A percentile compares a stretch with the other conserved stretches of the same genome.
Conservation (phyloP, 2,797 vertebrate species). For the Lacerta viridis region DNA sequence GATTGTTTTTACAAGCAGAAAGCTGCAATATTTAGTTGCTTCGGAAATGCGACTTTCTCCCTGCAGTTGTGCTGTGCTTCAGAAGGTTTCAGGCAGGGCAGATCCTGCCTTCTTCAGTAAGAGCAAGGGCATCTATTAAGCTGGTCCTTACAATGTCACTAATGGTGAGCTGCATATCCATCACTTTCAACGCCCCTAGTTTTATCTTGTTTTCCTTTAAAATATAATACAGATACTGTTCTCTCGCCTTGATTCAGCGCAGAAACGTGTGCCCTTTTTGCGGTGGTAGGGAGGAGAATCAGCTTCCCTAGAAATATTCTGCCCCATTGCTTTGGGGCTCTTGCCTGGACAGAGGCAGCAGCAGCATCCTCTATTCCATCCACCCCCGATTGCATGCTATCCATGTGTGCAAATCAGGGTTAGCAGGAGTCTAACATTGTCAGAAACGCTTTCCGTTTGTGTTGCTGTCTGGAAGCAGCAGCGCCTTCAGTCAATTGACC, state of each 20-base stretch:
- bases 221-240: background rate
- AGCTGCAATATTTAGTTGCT: background rate
- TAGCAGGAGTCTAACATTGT: background rate
- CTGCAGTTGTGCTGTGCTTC: background rate
- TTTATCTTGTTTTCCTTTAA: background rate
- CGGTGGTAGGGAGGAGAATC: too few relatives aligned
- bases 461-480: background rate
- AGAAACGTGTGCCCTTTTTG: background rate
- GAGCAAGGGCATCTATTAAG: background rate
- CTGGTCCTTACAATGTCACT: background rate
- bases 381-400: background rate
- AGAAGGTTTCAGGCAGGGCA: too few relatives aligned
- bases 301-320: too few relatives aligned
- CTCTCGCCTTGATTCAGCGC: background rate
- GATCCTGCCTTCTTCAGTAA: background rate
- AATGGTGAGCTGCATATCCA: background rate
- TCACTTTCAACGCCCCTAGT: background rate
- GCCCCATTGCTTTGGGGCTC: background rate
- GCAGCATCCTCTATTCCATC: background rate
- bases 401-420: background rate
- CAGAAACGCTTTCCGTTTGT: background rate
- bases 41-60: background rate
- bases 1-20: background rate
- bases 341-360: background rate
- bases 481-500: too few relatives aligned